These are phyloP conservation scores for Dasypolia templi DNA, from an alignment of 2,888 invertebrate genomes.

Conservation along the genomic window DNA sequence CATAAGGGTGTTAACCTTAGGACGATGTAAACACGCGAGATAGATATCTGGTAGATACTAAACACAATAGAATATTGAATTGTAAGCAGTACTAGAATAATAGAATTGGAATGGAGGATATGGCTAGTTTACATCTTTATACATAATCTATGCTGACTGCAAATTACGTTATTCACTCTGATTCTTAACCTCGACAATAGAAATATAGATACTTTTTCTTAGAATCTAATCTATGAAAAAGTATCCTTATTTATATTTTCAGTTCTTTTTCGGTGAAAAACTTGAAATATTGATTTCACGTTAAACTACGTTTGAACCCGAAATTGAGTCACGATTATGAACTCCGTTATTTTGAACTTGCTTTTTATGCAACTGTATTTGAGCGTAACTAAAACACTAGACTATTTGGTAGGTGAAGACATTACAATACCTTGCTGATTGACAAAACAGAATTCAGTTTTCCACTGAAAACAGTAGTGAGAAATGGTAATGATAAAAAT, in stretches of 20 bases:
- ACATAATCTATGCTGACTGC: neutral
- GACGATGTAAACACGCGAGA: slow-evolving; percentile 37
- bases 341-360: slow-evolving; percentile 22
- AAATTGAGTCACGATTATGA: slow-evolving; percentile 29
- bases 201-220: too few relatives aligned
- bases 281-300: slow-evolving; percentile 23
- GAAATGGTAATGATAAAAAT: too few relatives aligned
- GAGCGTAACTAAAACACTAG: neutral
- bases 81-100: slow-evolving; percentile 19
- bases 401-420: neutral
- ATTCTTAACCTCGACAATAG: too few relatives aligned
- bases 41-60: slow-evolving; percentile 39
- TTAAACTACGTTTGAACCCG: slow-evolving; percentile 6
- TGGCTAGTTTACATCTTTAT: neutral
- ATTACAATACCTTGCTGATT: neutral
- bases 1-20: slow-evolving; percentile 55
- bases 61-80: slow-evolving; percentile 55
- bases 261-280: neutral
- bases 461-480: neutral
- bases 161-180: neutral
- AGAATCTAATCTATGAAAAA: neutral
- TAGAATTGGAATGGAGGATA: slow-evolving; percentile 13
- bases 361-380: slow-evolving; percentile 7
- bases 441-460: neutral
- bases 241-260: neutral